Evolutionary conservation across 2,797 vertebrate genomes (phyloP).

Genomic region (Scomberomorus guttatus): DNA sequence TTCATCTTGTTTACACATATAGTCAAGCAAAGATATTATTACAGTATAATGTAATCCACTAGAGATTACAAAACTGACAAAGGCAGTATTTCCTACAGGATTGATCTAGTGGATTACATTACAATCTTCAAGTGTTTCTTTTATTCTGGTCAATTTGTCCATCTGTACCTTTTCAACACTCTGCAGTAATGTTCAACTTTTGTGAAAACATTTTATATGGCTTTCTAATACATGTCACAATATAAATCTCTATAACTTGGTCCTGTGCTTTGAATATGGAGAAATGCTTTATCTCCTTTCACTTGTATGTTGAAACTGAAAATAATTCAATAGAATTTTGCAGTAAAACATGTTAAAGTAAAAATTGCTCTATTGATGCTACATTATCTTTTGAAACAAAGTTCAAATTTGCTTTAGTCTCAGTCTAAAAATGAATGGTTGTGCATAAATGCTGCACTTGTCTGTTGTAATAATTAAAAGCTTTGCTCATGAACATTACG

Average conservation of each 20-base stretch:
- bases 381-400: background rate
- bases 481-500: too few relatives aligned
- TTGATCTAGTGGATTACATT: background rate
- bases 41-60: too few relatives aligned
- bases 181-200: background rate
- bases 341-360: too few relatives aligned
- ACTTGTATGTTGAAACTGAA: background rate
- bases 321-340: too few relatives aligned
- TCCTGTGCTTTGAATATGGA: background rate
- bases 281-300: too few relatives aligned
- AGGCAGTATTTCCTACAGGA: background rate
- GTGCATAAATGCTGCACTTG: too few relatives aligned
- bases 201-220: constrained; percentile 1
- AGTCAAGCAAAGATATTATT: background rate
- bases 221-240: background rate
- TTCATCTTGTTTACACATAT: background rate
- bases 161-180: background rate
- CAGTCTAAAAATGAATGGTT: background rate
- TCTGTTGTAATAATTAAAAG: too few relatives aligned
- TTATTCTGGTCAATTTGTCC: background rate
- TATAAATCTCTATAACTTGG: background rate
- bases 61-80: background rate
- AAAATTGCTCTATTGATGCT: background rate
- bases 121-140: background rate
- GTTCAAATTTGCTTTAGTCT: background rate